phyloP scores from a whole-genome alignment of 2,797 vertebrate species.

The Centroberyx gerrardi region DNA sequence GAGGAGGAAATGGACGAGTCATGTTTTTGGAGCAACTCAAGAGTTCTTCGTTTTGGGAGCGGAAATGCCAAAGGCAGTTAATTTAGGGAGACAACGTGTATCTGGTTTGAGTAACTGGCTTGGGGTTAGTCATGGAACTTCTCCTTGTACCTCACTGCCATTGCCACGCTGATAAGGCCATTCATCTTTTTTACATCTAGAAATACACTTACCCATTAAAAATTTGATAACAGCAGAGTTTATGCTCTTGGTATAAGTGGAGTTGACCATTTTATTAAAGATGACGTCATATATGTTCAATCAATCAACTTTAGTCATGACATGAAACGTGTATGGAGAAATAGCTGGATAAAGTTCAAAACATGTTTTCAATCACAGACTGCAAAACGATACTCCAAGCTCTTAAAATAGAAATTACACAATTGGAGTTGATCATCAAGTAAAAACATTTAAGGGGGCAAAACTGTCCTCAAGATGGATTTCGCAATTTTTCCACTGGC shows the following conservation, averaged over 20 bases:
- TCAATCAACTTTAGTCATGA: constrained; percentile 6
- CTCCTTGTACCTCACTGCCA: not conserved
- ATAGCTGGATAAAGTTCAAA: not conserved
- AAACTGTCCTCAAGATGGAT: constrained; percentile 55
- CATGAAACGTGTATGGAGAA: not conserved
- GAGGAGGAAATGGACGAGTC: constrained; percentile 77
- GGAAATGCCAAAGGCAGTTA: constrained; percentile 75
- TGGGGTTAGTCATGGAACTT: constrained; percentile 47
- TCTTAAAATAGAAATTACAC: constrained; percentile 69
- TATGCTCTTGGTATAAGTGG: not conserved
- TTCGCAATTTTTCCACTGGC: constrained; percentile 75
- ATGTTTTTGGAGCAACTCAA: constrained; percentile 76
- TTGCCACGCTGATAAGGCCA: not conserved
- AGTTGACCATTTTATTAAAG: not conserved
- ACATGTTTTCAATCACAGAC: constrained; percentile 23
- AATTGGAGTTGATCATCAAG: constrained; percentile 32
- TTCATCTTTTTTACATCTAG: not conserved
- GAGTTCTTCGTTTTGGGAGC: constrained; percentile 74
- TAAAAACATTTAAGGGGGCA: constrained; percentile 34
- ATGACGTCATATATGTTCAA: not conserved
- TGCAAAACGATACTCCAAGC: constrained; percentile 7
- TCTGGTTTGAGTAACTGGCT: constrained; percentile 67
- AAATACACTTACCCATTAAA: not conserved
- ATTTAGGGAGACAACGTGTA: constrained; percentile 63
- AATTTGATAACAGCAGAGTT: not conserved